phyloP scores from a whole-genome alignment of 2,113 vertebrate species.

The Equus przewalskii region DNA sequence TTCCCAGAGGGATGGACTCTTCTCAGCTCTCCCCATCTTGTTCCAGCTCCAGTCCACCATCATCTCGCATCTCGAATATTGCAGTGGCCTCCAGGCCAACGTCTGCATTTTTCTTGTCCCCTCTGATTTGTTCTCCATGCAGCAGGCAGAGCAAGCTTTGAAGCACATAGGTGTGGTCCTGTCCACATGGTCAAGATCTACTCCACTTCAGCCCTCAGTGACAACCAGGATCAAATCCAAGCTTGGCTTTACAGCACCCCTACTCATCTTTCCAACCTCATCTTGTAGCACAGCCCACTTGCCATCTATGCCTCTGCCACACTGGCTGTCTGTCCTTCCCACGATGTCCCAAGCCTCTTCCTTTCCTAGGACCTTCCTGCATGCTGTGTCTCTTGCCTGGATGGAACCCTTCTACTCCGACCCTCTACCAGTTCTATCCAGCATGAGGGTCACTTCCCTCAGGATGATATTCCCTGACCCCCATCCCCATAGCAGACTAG shows the following conservation, averaged over 20 bases:
- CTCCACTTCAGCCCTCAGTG: accelerated
- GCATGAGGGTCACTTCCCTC: neutral
- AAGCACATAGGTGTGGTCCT: accelerated
- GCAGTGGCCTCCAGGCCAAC: neutral
- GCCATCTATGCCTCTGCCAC: accelerated
- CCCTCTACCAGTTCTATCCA: too few relatives aligned
- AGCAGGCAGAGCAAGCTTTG: neutral
- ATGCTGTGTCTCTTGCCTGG: accelerated
- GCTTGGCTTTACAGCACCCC: accelerated
- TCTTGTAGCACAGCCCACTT: accelerated
- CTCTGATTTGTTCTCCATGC: neutral
- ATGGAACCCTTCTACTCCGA: accelerated
- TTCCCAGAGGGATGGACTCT: neutral
- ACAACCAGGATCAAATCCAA: neutral
- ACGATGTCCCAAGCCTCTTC: too few relatives aligned
- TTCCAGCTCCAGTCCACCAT: neutral
- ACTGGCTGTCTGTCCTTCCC: too few relatives aligned
- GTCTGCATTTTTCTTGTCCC: accelerated
- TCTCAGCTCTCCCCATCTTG: neutral
- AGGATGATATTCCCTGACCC: neutral
- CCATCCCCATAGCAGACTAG: accelerated
- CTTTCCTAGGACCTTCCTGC: accelerated
- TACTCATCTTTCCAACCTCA: accelerated
- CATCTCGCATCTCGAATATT: neutral
- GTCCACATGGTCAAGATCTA: neutral